These are phyloP conservation scores for Synodontis membranacea DNA, from an alignment of 2,113 vertebrate genomes.

Conservation along the genomic window DNA sequence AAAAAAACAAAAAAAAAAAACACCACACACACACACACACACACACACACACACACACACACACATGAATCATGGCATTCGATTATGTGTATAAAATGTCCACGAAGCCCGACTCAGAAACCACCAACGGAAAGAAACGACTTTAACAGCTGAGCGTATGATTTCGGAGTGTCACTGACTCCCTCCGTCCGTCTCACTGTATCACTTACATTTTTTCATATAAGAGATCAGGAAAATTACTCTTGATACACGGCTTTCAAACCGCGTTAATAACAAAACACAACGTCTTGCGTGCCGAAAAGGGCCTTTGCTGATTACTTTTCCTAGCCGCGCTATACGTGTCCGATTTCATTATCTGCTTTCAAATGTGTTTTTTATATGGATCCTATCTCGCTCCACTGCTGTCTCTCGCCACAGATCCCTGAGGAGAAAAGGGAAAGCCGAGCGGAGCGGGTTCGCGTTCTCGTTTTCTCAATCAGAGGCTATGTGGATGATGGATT, in stretches of 20 bases:
- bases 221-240: conserved; percentile 21
- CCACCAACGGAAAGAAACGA: conserved; percentile 27
- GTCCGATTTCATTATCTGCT: conserved; percentile 31
- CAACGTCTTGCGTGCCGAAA: neutral
- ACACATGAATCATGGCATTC: conserved; percentile 39
- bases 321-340: conserved; percentile 3
- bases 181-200: neutral
- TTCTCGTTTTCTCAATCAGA: conserved; percentile 1
- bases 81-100: conserved; percentile 48
- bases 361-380: conserved; percentile 29
- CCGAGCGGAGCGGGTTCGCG: conserved; percentile 6
- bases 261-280: neutral
- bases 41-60: too few relatives aligned
- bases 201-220: neutral
- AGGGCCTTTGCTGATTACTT: conserved; percentile 26
- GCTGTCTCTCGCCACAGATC: neutral
- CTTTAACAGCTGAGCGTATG: conserved; percentile 49
- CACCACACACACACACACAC: too few relatives aligned
- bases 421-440: conserved; percentile 4
- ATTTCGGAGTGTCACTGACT: conserved; percentile 6
- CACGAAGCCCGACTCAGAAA: conserved; percentile 40
- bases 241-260: conserved; percentile 37
- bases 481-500: conserved; percentile 32
- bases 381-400: neutral
- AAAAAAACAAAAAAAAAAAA: too few relatives aligned